Evolutionary conservation across 2,888 invertebrate species (phyloP).

Genomic region (Himalopsyche japonica): DNA sequence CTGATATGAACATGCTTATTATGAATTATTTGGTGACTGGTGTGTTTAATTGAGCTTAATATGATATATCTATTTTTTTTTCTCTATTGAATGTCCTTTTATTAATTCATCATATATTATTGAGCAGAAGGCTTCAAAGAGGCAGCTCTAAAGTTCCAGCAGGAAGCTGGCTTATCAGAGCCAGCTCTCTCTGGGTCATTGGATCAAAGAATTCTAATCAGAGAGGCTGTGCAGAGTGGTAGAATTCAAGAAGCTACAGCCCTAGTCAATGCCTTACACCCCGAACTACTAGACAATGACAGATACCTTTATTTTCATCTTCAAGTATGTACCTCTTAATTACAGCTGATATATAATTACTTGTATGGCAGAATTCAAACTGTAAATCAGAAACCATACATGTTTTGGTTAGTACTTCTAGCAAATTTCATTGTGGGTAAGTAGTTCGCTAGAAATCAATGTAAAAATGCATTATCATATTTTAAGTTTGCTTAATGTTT

Average conservation of each 20-base stretch:
- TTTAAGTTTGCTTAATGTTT: no score
- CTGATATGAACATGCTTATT: constrained; percentile 94
- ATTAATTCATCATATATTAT: not conserved
- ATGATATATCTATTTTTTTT: not conserved
- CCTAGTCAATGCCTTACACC: constrained; percentile 91
- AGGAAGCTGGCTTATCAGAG: constrained; percentile 79
- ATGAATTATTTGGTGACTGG: constrained; percentile 99
- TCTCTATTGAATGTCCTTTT: not conserved
- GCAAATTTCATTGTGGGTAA: no score
- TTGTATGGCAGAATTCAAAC: no score
- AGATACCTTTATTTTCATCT: constrained; percentile 94
- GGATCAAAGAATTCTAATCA: constrained; percentile 89
- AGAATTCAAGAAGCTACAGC: constrained; percentile 91
- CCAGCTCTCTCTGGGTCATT: constrained; percentile 70
- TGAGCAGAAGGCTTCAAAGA: constrained; percentile 88
- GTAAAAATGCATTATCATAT: no score
- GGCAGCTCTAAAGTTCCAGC: constrained; percentile 94
- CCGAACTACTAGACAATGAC: constrained; percentile 93
- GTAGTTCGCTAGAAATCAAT: no score
- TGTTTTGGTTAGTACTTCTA: no score
- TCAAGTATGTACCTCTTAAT: constrained; percentile 61
- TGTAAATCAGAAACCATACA: no score
- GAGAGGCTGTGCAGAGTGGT: constrained; percentile 92
- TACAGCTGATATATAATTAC: no score
- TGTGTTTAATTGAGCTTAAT: constrained; percentile 46